Conservation (phyloP, 2,113 vertebrate species). For the Reinhardtius hippoglossoides region DNA sequence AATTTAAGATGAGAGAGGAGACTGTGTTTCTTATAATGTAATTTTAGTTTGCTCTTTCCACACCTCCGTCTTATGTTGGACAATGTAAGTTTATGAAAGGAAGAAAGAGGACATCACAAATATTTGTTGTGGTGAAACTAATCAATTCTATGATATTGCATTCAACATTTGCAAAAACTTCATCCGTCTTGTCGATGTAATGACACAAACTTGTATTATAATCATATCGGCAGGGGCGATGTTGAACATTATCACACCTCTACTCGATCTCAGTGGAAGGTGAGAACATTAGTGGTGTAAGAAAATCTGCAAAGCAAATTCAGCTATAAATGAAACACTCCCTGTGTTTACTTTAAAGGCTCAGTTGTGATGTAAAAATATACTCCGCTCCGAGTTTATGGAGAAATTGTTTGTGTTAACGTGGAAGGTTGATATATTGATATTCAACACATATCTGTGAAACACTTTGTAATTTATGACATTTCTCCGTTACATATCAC, state of each 20-base stretch:
- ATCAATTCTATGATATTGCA: not conserved
- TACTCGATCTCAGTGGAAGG: not conserved
- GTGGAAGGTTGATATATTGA: slow-evolving; percentile 40
- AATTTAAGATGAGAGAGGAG: slow-evolving; percentile 68
- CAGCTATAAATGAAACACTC: slow-evolving; percentile 36
- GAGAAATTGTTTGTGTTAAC: slow-evolving; percentile 33
- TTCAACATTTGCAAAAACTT: not conserved
- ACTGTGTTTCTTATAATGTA: slow-evolving; percentile 74
- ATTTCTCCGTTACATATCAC: slow-evolving; percentile 36
- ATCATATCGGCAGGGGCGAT: not conserved
- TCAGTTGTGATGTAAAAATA: slow-evolving; percentile 27
- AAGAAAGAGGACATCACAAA: slow-evolving; percentile 23
- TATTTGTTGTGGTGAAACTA: not conserved
- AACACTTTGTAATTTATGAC: slow-evolving; percentile 35
- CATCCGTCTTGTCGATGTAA: not conserved
- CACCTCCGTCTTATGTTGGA: slow-evolving; percentile 34
- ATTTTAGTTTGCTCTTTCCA: slow-evolving; percentile 47
- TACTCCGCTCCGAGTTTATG: slow-evolving; percentile 29
- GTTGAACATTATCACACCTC: slow-evolving; percentile 9
- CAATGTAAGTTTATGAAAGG: slow-evolving; percentile 1
- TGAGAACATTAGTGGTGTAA: slow-evolving; percentile 33
- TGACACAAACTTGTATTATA: not conserved
- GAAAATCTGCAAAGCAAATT: slow-evolving; percentile 40
- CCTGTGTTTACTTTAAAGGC: slow-evolving; percentile 28
- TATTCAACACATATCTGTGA: slow-evolving; percentile 46